Evolutionary conservation across 1,140 invertebrate species (phyloP), one percentile per base, ranked within the genome.

Genomic region (Drosophila arizonae): DNA sequence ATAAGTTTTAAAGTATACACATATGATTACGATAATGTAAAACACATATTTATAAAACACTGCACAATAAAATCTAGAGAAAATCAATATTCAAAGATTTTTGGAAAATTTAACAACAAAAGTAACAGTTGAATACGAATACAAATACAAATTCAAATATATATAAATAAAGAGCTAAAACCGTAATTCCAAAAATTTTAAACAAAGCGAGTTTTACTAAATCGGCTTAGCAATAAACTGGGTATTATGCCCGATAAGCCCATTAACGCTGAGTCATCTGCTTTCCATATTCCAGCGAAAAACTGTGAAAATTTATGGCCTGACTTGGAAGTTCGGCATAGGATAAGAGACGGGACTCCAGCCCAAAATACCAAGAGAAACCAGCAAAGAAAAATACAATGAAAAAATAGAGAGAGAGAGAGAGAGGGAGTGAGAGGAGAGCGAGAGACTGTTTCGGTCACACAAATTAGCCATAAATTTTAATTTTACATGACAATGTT

Each of bases 391-490:
- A 57, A 21, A 11, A 39, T 39, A 39, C 36, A 62, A 28, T 50
- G 24, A 15, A 15, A 17, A 46, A 17, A 15, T 6, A 15, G 17
- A 17, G 43, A 46, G 36, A 11, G 43, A 15, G 15, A 46, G 43
- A 6, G 43, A 6, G 43, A 46, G 43, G 1, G 15, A 46, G 15
- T 17, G 15, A 6, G 15, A 46, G 41, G 10, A 24, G 41, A 43
- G 41, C 8, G n/a, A 43, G n/a, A 43, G 41, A 13, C 11, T 55
- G 70, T 58, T 76, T 71, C 62, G 77, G 76, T 72, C 82, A 87
- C 82, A 79, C 69, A 87, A 87, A 87, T 87, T 87, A 87, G 82
- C 84, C 82, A 88, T 87, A 88, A 87, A 87, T 87, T 87, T 88
- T 88, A 88, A 87, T 87, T 87, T 87, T 88, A 87, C 82, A 87